These are phyloP conservation scores for Oscheius onirici DNA, from an alignment of 2,888 invertebrate genomes.

Conservation along the genomic window DNA sequence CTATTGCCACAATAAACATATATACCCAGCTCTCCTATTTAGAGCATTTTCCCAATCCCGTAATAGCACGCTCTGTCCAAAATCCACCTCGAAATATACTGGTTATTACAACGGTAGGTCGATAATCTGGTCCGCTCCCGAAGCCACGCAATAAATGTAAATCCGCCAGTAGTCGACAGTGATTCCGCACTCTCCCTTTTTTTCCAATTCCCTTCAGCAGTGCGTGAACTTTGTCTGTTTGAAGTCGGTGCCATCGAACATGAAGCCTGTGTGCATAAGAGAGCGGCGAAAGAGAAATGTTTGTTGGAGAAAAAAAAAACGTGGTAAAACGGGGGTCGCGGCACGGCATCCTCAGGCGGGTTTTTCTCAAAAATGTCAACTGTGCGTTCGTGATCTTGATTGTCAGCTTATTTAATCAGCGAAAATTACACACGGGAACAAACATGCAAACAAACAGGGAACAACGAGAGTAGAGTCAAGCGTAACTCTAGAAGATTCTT, in stretches of 20 bases:
- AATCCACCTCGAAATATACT: background rate
- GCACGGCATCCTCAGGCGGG: background rate
- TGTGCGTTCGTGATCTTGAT: slow-evolving; percentile 17
- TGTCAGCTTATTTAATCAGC: slow-evolving; percentile 15
- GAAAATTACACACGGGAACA: too few species aligned
- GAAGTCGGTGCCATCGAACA: slow-evolving; percentile 15
- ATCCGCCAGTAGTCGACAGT: slow-evolving; percentile 10
- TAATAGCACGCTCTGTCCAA: too few species aligned
- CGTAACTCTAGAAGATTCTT: too few species aligned
- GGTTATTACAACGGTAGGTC: slow-evolving; percentile 12
- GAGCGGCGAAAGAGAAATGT: background rate
- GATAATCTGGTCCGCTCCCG: slow-evolving; percentile 25
- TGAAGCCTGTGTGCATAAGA: slow-evolving; percentile 15
- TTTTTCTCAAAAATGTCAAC: background rate
- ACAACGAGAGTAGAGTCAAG: too few species aligned
- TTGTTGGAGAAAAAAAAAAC: slow-evolving; percentile 29
- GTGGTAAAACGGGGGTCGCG: slow-evolving; percentile 27
- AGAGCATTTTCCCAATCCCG: too few species aligned
- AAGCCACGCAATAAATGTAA: slow-evolving; percentile 35
- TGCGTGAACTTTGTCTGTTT: background rate
- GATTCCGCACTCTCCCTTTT: background rate
- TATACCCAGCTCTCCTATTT: too few species aligned
- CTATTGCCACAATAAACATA: too few species aligned
- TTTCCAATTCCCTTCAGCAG: background rate
- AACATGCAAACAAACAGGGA: too few species aligned